Evolutionary conservation across 2,888 invertebrate species (phyloP).

Genomic region (Pteria penguin): DNA sequence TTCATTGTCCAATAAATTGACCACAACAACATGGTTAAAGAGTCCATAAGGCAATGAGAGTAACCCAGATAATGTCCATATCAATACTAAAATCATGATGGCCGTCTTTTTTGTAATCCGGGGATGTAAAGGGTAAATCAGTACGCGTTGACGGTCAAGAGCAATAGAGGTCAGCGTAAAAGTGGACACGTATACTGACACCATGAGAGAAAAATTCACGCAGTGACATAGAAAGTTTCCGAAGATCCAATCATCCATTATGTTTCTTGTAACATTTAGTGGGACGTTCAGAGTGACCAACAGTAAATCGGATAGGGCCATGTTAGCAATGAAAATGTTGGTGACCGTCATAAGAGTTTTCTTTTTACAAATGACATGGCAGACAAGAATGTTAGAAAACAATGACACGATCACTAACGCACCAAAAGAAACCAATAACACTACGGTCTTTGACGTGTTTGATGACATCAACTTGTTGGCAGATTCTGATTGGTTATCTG

Average conservation of each 20-base stretch:
- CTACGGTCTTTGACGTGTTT: neutral
- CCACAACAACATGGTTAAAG: slow-evolving; percentile 69
- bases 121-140: slow-evolving; percentile 80
- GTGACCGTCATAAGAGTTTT: slow-evolving; percentile 42
- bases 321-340: slow-evolving; percentile 56
- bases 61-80: slow-evolving; percentile 77
- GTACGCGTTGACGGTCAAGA: slow-evolving; percentile 80
- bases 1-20: slow-evolving; percentile 55
- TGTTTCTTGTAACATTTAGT: slow-evolving; percentile 79
- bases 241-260: slow-evolving; percentile 81
- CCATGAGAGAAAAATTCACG: slow-evolving; percentile 80
- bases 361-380: slow-evolving; percentile 36
- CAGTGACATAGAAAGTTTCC: slow-evolving; percentile 80
- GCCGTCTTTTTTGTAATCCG: slow-evolving; percentile 78
- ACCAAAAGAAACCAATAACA: slow-evolving; percentile 31
- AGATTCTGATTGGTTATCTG: neutral
- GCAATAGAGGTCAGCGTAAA: slow-evolving; percentile 81
- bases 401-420: slow-evolving; percentile 30
- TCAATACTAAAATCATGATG: slow-evolving; percentile 72
- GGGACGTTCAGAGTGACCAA: slow-evolving; percentile 80
- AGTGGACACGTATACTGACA: slow-evolving; percentile 81
- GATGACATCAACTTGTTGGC: neutral
- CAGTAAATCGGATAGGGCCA: slow-evolving; percentile 73
- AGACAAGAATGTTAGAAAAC: slow-evolving; percentile 36
- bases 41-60: slow-evolving; percentile 80